Evolutionary conservation across 2,888 invertebrate genomes (phyloP), one percentile per base, ranked within the genome.

Genomic region (Conistra vaccinii): DNA sequence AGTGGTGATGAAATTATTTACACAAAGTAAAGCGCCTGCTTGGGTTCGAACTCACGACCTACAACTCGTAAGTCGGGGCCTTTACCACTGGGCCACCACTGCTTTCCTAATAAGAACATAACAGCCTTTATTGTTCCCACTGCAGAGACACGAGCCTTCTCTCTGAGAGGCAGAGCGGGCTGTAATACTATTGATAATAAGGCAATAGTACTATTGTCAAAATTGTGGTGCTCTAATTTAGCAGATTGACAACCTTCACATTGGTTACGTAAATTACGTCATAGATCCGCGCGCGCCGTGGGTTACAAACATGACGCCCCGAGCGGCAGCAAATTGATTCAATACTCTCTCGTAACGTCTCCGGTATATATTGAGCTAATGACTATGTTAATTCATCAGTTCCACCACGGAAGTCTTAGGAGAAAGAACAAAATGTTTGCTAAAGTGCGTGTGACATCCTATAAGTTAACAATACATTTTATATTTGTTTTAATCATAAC

Each of bases 201-300:
- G 80, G 45, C 23, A 72, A 73, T 53, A n/a, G 17, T 73, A 87
- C 84, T 85, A 90, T 87, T 90, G 84, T 87, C 81, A 86, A 85
- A 77, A 87, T 70, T 85, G 70, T 73, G 86, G 77, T 90, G 90
- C 88, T 91, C 92, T 84, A 90, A 90, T 92, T 92, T 88, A 85
- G 79, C 85, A 81, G 88, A 91, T 91, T 90, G 90, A 91, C 94
- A 94, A 94, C 95, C 95, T 95, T 95, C 95, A 94, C 94, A 95
- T 95, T 94, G 95, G 91, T 96, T 96, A 95, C 93, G 93, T 96
- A 95, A 96, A 94, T 96, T 96, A 95, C 95, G 92, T 96, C 95
- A 96, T 88, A 91, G 91, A 91, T 90, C 89, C 76, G 91, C 88
- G 91, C 93, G 92, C 91, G 91, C 89, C 83, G 84, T 85, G 93